Percentiles rank a stretch among this genome's conserved stretches.
These are phyloP conservation scores for Onthophagus sagittarius DNA, from an alignment of 2,888 invertebrate species.

Conservation along the genomic window DNA sequence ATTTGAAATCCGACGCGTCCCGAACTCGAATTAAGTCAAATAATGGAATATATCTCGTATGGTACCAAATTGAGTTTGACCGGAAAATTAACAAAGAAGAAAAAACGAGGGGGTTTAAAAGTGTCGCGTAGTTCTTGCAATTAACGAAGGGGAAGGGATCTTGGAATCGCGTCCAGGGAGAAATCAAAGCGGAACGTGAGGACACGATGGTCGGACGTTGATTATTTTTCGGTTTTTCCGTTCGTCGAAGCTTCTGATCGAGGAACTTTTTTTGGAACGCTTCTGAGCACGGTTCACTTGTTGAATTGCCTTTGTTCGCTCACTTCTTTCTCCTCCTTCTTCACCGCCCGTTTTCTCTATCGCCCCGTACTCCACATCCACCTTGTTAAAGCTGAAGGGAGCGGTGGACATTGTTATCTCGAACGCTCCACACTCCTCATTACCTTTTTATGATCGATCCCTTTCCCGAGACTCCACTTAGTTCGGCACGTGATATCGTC, in stretches of 20 bases:
- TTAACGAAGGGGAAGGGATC: background rate
- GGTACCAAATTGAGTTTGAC: background rate
- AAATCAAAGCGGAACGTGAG: conserved; percentile 11
- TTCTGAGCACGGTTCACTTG: conserved; percentile 5
- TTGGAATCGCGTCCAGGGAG: background rate
- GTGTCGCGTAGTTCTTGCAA: background rate
- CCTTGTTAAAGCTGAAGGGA: conserved; percentile 12
- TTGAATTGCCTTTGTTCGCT: conserved; percentile 11
- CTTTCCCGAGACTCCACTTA: conserved; percentile 10
- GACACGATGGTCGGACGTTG: conserved; percentile 6
- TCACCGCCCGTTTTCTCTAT: background rate
- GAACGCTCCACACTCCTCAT: conserved; percentile 13
- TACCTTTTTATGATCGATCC: conserved; percentile 12
- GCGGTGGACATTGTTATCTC: conserved; percentile 10
- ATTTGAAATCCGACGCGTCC: background rate
- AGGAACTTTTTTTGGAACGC: background rate
- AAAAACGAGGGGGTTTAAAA: background rate
- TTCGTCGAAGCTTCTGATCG: background rate
- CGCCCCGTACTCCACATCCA: background rate
- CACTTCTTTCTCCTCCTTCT: background rate
- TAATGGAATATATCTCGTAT: background rate
- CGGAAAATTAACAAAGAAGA: background rate
- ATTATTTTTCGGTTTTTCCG: conserved; percentile 10
- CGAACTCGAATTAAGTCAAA: background rate
- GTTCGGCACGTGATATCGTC: conserved; percentile 11